phyloP scores from a whole-genome alignment of 2,888 invertebrate genomes.

The Biston betularia region DNA sequence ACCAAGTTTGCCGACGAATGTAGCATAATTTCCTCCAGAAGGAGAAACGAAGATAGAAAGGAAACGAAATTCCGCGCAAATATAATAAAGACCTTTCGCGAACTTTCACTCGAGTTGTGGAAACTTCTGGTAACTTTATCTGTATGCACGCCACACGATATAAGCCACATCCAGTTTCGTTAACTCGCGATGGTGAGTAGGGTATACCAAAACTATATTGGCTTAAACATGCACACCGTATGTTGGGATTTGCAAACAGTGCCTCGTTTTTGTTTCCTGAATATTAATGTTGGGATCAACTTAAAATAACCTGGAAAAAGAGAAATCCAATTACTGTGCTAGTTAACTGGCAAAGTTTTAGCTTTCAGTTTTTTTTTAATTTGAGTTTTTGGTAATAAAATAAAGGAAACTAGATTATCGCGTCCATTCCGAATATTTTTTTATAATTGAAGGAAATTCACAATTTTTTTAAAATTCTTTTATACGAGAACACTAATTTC shows the following conservation, averaged over 20 bases:
- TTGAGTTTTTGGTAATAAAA: too few species aligned
- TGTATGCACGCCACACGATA: constrained; percentile 35
- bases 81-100: constrained; percentile 66
- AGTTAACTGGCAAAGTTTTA: too few species aligned
- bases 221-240: constrained; percentile 7
- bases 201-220: constrained; percentile 10
- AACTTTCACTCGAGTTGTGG: constrained; percentile 56
- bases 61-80: constrained; percentile 65
- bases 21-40: constrained; percentile 56
- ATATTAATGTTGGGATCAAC: too few species aligned
- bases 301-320: constrained; percentile 2
- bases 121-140: constrained; percentile 39
- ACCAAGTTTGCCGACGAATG: constrained; percentile 59
- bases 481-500: too few species aligned
- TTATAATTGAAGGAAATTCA: too few species aligned
- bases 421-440: too few species aligned
- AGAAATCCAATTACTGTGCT: constrained; percentile 2
- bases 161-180: constrained; percentile 42
- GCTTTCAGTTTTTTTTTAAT: too few species aligned
- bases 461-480: too few species aligned
- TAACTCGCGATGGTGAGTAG: constrained; percentile 23
- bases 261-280: constrained; percentile 13
- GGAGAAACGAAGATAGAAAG: constrained; percentile 63
- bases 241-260: constrained; percentile 10
- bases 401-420: too few species aligned